Percentiles rank a stretch among this genome's conserved stretches.
These are phyloP conservation scores for Parelbella ahira DNA, from an alignment of 2,888 invertebrate species.

Conservation along the genomic window DNA sequence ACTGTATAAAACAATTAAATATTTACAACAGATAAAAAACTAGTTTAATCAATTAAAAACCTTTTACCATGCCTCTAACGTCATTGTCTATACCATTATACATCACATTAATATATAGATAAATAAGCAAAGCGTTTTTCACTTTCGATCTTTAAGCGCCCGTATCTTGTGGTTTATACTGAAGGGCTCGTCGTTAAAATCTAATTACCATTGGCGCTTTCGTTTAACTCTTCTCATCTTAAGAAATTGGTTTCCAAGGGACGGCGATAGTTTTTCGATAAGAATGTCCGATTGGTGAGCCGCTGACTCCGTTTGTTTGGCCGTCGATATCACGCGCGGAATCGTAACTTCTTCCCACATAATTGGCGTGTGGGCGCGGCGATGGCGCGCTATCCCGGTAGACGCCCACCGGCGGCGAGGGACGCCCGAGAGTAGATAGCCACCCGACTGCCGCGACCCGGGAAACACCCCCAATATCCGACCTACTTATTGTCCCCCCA, in stretches of 20 bases:
- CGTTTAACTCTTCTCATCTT: slow-evolving; percentile 47
- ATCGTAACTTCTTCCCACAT: slow-evolving; percentile 79
- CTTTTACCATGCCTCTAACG: too few relatives aligned
- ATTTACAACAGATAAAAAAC: too few relatives aligned
- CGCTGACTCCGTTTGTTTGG: slow-evolving; percentile 62
- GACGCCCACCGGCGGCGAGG: slow-evolving; percentile 73
- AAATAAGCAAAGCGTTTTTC: too few relatives aligned
- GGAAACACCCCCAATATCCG: slow-evolving; percentile 47
- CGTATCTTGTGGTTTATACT: slow-evolving; percentile 11
- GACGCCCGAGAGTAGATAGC: slow-evolving; percentile 59
- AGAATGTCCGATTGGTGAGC: slow-evolving; percentile 41
- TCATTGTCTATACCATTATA: too few relatives aligned
- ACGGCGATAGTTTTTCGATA: slow-evolving; percentile 64
- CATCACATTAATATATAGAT: too few relatives aligned
- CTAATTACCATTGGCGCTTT: slow-evolving; percentile 19
- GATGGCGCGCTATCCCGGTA: slow-evolving; percentile 69
- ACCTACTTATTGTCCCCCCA: too few relatives aligned
- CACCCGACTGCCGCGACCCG: slow-evolving; percentile 52
- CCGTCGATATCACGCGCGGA: slow-evolving; percentile 60
- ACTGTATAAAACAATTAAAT: too few relatives aligned
- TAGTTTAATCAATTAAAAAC: too few relatives aligned
- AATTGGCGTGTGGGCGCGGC: slow-evolving; percentile 78
- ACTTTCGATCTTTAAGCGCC: slow-evolving; percentile 10
- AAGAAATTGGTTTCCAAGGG: slow-evolving; percentile 58
- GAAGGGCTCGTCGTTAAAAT: slow-evolving; percentile 11